Percentiles rank a stretch among this genome's conserved stretches.
Conservation (phyloP, 2,888 invertebrate species). For the Orchesellides sinensis region DNA sequence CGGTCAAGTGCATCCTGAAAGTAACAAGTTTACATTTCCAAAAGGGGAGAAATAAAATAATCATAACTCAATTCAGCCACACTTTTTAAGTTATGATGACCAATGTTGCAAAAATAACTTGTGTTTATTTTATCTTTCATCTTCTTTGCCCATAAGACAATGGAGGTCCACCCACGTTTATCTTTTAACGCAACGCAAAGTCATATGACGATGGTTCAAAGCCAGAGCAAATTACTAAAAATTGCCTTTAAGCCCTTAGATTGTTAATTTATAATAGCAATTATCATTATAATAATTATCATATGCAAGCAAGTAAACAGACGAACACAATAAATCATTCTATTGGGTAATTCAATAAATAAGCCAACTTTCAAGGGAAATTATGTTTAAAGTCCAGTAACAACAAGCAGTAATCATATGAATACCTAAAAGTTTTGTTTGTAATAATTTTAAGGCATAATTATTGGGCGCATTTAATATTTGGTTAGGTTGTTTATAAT, state of each 20-base stretch:
- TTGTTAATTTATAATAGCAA: neutral
- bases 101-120: neutral
- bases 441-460: too few species aligned
- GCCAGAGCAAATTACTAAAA: too few species aligned
- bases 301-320: too few species aligned
- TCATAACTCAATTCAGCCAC: neutral
- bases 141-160: neutral
- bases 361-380: neutral
- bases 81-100: neutral
- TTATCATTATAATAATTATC: neutral
- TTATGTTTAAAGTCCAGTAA: too few species aligned
- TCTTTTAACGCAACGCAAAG: neutral
- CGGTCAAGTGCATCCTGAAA: conserved; percentile 25
- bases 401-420: neutral
- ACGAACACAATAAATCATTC: neutral
- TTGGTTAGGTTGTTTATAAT: too few species aligned
- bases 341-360: neutral
- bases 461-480: too few species aligned
- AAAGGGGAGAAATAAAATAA: neutral
- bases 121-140: neutral
- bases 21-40: neutral
- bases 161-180: neutral
- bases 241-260: too few species aligned
- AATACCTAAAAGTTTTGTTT: too few species aligned
- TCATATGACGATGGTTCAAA: neutral